Conservation (phyloP, 1,140 invertebrate species). For the Saxidomus purpurata region DNA sequence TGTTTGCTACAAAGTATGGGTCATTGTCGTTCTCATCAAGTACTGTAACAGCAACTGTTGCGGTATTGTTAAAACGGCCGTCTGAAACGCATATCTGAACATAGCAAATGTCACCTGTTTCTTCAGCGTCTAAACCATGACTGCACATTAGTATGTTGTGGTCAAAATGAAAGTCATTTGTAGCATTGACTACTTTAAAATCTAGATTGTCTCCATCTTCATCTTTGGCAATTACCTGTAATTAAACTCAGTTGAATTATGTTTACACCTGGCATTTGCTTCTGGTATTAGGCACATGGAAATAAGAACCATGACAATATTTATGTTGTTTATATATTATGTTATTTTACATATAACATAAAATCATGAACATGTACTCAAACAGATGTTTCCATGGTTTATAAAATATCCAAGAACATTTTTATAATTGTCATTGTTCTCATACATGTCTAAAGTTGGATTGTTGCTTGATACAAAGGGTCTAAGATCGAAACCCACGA, state of each 20-base stretch:
- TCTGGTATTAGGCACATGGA: no score
- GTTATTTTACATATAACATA: no score
- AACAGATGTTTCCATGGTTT: no score
- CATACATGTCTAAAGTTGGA: no score
- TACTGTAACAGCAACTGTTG: neutral
- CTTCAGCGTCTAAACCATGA: neutral
- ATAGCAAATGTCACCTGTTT: neutral
- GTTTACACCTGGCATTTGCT: no score
- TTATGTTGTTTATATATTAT: no score
- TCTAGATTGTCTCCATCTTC: neutral
- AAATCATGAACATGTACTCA: no score
- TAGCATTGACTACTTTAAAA: neutral
- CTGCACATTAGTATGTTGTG: neutral
- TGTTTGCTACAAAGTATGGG: neutral
- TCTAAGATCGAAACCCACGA: no score
- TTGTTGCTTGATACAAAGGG: no score
- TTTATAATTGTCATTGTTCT: no score
- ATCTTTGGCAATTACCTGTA: constrained; percentile 18
- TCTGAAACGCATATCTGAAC: neutral
- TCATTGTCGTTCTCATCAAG: constrained; percentile 35
- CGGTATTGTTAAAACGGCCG: neutral
- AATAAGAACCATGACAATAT: no score
- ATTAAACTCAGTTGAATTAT: neutral
- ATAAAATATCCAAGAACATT: no score
- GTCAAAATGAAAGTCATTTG: neutral